phyloP scores from a whole-genome alignment of 2,888 invertebrate genomes.

The Caenorhabditis zanzibari region DNA sequence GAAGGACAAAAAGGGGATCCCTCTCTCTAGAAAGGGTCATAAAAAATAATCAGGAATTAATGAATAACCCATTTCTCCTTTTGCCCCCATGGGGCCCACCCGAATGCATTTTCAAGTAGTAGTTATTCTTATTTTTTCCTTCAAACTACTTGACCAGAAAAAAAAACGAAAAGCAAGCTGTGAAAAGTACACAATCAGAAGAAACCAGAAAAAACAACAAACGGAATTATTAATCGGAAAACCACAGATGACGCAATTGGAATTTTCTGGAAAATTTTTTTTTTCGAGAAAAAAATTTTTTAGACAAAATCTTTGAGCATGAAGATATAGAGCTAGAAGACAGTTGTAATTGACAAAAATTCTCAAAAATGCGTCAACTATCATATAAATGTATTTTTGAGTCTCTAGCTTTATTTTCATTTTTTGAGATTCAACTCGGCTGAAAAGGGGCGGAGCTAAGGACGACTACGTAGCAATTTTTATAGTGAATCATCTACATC shows the following conservation, averaged over 20 bases:
- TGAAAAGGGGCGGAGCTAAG: no score
- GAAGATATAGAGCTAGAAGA: no score
- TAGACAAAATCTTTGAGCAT: no score
- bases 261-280: background rate
- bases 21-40: conserved; percentile 14
- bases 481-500: no score
- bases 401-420: no score
- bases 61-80: conserved; percentile 6
- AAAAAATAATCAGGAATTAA: conserved; percentile 48
- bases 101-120: conserved; percentile 45
- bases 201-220: conserved; percentile 16
- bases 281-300: background rate
- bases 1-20: conserved; percentile 2
- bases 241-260: background rate
- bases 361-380: no score
- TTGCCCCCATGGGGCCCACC: background rate
- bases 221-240: conserved; percentile 36
- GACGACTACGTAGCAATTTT: no score
- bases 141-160: conserved; percentile 8
- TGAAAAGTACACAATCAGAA: conserved; percentile 17
- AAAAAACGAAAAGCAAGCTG: background rate
- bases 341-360: no score
- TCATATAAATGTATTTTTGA: no score
- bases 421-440: no score
- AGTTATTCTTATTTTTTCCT: background rate